Base-by-base conservation (phyloP, 2,113 vertebrate genomes). In the Polypterus bichir region DNA sequence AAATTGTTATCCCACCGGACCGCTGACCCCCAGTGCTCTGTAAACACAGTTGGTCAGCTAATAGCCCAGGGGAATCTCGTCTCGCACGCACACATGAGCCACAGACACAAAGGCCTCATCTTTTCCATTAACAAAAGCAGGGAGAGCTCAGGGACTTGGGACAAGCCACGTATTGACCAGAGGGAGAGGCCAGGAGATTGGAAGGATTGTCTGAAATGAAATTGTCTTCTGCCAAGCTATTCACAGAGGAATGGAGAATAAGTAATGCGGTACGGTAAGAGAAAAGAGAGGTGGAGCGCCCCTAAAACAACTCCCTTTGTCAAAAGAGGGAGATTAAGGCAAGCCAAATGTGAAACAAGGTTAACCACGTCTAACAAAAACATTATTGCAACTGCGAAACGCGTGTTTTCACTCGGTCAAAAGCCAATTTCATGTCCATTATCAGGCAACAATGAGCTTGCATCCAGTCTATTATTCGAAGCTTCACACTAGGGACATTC, bases 201-300 rank as follows among this genome's bases (percentile, higher is more conserved):
- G 51, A 71, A 64, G 54, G 61, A 68, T 76, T 76, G 64, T 68
- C 71, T 27, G 27, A 69, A 70, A 68, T 57, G 69, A 60, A 76
- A 66, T 73, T 67, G 49, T 46, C 52, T 47, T 10, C 27, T 64
- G 62, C 52, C 68, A 67, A 27, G 63, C 61, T 68, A 67, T 71
- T 64, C 64, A 64, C 54, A 51, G 68, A 66, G 52, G 68, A 70
- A 72, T 54, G 44, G 57, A 67, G 47, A 61, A 61, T 49, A 64
- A 61, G 54, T 60, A 60, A 10, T 47, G 47, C 44, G 9, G 46
- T 60, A 4, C 6, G 4, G 7, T 9, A 7, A 9, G 44, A 9
- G 57, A 6, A 44, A 46, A 45, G 45, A 10, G 46, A 46, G 52
- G 3, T 47, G 62, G 27, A 48, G 51, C n/a, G 54, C 46, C 9